Percentiles rank a stretch among this genome's conserved stretches.
Evolutionary conservation across 2,113 vertebrate species (phyloP).

Genomic region (Upupa epops): DNA sequence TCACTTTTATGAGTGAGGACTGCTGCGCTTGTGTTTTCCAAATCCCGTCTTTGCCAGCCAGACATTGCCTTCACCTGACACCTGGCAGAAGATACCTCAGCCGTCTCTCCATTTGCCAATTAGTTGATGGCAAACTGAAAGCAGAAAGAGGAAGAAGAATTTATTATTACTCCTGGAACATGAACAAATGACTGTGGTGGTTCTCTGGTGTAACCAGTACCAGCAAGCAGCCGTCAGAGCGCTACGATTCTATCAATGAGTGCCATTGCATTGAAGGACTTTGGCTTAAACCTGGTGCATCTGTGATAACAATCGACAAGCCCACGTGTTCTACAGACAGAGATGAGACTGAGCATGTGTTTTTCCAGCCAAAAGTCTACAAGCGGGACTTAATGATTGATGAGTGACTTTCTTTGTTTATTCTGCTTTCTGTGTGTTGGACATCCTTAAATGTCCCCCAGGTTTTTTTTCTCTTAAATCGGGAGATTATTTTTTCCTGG

Average conservation of each 20-base stretch:
- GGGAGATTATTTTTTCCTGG: too few relatives aligned
- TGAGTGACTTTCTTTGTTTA: conserved; percentile 74
- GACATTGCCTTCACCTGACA: conserved; percentile 64
- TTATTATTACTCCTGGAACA: conserved; percentile 32
- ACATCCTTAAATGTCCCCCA: conserved; percentile 40
- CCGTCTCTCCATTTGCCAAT: conserved; percentile 70
- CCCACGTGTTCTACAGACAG: conserved; percentile 53
- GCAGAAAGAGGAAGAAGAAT: conserved; percentile 39
- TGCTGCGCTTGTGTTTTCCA: conserved; percentile 37
- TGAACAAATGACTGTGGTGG: conserved; percentile 69
- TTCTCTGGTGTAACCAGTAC: conserved; percentile 51
- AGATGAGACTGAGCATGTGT: conserved; percentile 76
- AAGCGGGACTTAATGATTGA: conserved; percentile 80
- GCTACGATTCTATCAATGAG: conserved; percentile 67
- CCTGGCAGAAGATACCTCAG: conserved; percentile 73
- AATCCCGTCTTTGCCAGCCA: conserved; percentile 59
- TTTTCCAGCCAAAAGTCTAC: conserved; percentile 73
- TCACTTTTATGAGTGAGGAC: conserved; percentile 72
- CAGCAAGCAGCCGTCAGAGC: conserved; percentile 41
- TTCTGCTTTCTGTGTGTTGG: conserved; percentile 67
- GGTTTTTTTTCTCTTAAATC: background rate
- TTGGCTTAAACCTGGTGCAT: conserved; percentile 62
- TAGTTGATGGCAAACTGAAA: conserved; percentile 65
- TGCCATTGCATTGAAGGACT: conserved; percentile 72
- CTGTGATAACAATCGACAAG: conserved; percentile 53